Percentiles rank a stretch among this genome's conserved stretches.
Conservation (phyloP, 2,113 vertebrate genomes). For the Connochaetes taurinus region DNA sequence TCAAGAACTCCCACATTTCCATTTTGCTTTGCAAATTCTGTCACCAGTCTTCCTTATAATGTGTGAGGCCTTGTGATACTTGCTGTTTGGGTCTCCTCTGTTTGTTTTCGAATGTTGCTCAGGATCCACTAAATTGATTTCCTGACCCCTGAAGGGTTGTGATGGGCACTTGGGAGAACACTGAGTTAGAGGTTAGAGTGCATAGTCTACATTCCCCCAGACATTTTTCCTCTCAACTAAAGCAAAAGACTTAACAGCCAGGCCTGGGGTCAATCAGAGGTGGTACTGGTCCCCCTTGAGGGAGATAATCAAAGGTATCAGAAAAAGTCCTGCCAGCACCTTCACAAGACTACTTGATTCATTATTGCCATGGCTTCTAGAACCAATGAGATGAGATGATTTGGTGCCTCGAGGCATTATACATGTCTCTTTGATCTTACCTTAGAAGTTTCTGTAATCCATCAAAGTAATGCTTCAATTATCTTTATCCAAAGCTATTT, state of each 20-base stretch:
- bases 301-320: slow-evolving; percentile 26
- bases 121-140: neutral
- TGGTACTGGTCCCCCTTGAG: neutral
- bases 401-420: slow-evolving; percentile 3
- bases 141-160: neutral
- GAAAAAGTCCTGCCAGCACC: neutral
- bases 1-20: neutral
- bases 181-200: neutral
- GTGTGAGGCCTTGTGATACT: neutral
- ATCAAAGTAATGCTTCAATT: slow-evolving; percentile 49
- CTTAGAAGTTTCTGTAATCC: slow-evolving; percentile 24
- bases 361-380: slow-evolving; percentile 33
- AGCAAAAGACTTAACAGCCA: neutral
- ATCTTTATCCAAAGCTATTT: neutral
- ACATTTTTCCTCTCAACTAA: slow-evolving; percentile 21
- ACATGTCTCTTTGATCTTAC: slow-evolving; percentile 53
- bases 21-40: neutral
- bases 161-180: neutral
- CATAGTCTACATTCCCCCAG: neutral
- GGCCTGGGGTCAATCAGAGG: neutral
- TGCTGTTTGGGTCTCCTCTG: neutral
- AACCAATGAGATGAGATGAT: slow-evolving; percentile 32
- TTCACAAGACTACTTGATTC: slow-evolving; percentile 16
- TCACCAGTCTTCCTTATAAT: neutral
- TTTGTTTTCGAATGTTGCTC: neutral